phyloP scores from a whole-genome alignment of 2,113 vertebrate species.

The Lampris megalopsis region DNA sequence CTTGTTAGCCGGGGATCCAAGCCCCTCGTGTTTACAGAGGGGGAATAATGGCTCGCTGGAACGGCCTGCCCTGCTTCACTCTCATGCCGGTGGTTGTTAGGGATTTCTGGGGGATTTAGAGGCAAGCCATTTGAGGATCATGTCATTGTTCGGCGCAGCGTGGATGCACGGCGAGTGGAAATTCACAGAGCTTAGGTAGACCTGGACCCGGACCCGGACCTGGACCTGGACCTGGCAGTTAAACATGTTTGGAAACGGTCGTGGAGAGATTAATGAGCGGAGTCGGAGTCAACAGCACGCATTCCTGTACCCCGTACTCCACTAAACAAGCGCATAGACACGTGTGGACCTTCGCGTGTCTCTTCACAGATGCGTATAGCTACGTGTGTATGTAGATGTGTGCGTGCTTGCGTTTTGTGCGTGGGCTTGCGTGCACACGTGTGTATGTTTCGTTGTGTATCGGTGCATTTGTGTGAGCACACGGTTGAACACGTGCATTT shows the following conservation, averaged over 20 bases:
- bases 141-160: conserved; percentile 59
- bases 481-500: no score
- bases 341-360: not conserved
- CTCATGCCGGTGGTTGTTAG: conserved; percentile 66
- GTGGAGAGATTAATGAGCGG: conserved; percentile 29
- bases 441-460: no score
- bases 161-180: conserved; percentile 60
- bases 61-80: conserved; percentile 49
- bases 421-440: not conserved
- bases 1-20: conserved; percentile 56
- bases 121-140: conserved; percentile 66
- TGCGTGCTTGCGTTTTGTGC: not conserved
- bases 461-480: no score
- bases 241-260: conserved; percentile 47
- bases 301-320: not conserved
- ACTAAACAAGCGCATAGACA: conserved; percentile 2
- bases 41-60: conserved; percentile 63
- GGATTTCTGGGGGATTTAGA: conserved; percentile 69
- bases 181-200: conserved; percentile 50
- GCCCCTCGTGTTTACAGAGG: conserved; percentile 58
- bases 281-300: conserved; percentile 23
- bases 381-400: not conserved
- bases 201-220: not conserved
- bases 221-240: conserved; percentile 1
- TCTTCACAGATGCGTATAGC: not conserved